Percentiles rank a stretch among this genome's conserved stretches.
phyloP scores from a whole-genome alignment of 2,888 invertebrate genomes.

The Cataglyphis livida region DNA sequence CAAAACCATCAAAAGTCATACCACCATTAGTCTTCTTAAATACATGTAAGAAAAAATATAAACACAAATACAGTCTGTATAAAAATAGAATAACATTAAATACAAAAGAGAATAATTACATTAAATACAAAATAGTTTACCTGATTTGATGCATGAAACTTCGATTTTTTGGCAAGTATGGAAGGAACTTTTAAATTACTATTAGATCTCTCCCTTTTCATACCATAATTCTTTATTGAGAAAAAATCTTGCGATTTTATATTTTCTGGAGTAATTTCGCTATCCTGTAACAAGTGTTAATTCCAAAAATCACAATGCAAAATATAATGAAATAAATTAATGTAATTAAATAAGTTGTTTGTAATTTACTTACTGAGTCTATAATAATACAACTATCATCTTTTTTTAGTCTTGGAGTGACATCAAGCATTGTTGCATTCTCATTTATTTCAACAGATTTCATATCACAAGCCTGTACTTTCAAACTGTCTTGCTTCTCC shows the following conservation, averaged over 20 bases:
- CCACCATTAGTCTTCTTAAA: slow-evolving; percentile 53
- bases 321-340: background rate
- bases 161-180: slow-evolving; percentile 59
- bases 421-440: background rate
- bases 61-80: background rate
- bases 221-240: slow-evolving; percentile 10
- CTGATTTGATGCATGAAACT: slow-evolving; percentile 11
- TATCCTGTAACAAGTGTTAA: slow-evolving; percentile 42
- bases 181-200: slow-evolving; percentile 23
- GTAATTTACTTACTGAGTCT: background rate
- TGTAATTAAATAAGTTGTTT: slow-evolving; percentile 7
- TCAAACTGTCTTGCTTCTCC: background rate
- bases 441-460: background rate
- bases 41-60: slow-evolving; percentile 32
- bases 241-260: slow-evolving; percentile 56
- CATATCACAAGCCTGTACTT: background rate
- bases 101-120: background rate
- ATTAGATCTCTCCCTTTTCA: slow-evolving; percentile 7
- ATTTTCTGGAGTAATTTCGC: slow-evolving; percentile 58
- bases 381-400: background rate
- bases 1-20: slow-evolving; percentile 71
- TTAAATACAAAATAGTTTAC: slow-evolving; percentile 25
- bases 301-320: background rate
- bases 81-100: background rate
- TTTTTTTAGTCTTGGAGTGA: too few relatives aligned